These are phyloP conservation scores for Horisme vitalbata DNA, from an alignment of 2,888 invertebrate species.

Conservation along the genomic window DNA sequence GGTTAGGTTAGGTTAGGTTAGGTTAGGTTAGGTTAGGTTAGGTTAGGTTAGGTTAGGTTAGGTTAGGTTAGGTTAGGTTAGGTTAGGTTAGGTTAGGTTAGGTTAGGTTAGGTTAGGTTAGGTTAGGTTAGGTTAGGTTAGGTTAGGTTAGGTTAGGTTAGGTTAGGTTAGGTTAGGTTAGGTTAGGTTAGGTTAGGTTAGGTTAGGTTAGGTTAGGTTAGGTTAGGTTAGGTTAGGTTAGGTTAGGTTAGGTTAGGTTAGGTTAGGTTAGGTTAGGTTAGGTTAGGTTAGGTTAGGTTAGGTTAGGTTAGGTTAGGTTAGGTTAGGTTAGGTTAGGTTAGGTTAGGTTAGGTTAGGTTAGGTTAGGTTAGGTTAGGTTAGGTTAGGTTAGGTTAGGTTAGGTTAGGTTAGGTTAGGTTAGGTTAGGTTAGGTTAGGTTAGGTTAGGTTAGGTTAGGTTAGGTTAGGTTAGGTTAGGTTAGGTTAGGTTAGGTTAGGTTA, in stretches of 20 bases:
- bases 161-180: neutral
- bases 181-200: neutral
- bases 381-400: neutral
- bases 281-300: neutral
- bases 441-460: neutral
- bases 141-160: neutral
- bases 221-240: neutral
- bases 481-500: neutral
- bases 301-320: neutral
- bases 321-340: neutral
- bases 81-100: neutral
- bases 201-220: neutral
- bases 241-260: neutral
- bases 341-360: neutral
- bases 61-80: neutral
- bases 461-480: neutral
- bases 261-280: neutral
- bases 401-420: neutral
- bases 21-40: neutral
- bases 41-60: neutral
- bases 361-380: neutral
- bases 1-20: neutral
- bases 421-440: neutral
- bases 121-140: neutral
- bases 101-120: neutral